Conservation (phyloP, 2,888 invertebrate genomes). For the Teleogryllus oceanicus region DNA sequence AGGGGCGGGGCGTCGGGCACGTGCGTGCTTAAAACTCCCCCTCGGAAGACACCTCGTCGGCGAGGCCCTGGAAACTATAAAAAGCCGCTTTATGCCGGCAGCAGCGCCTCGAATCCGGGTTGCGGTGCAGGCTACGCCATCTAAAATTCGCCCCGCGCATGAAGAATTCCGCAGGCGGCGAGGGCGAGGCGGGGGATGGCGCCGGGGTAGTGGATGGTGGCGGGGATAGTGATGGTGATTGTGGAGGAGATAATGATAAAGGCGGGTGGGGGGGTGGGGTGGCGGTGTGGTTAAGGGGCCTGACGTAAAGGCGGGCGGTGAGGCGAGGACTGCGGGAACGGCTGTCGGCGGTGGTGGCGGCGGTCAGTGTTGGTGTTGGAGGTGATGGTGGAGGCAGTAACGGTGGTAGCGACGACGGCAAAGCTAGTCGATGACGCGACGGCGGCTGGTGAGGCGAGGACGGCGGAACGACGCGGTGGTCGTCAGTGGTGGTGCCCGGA, state of each 20-base stretch:
- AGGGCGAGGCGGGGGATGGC: background rate
- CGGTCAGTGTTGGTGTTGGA: accelerated
- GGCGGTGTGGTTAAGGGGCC: background rate
- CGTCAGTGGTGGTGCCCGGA: background rate
- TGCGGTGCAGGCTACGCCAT: too few species aligned
- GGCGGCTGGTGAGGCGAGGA: background rate
- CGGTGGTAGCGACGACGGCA: background rate
- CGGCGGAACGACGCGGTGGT: background rate
- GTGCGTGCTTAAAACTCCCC: too few species aligned
- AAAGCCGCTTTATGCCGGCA: too few species aligned
- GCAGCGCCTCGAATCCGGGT: too few species aligned
- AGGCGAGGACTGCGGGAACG: too few species aligned
- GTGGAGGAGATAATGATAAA: background rate
- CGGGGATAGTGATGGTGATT: background rate
- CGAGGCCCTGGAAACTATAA: too few species aligned
- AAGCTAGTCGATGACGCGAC: too few species aligned
- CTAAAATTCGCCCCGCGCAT: background rate
- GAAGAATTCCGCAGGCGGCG: background rate
- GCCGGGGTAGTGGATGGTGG: background rate
- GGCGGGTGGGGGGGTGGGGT: background rate
- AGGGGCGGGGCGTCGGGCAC: too few species aligned
- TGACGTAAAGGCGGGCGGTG: background rate
- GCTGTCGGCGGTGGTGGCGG: too few species aligned
- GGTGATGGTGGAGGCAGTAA: background rate
- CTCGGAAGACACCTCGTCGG: too few species aligned